phyloP scores from a whole-genome alignment of 2,888 invertebrate species.

The Drosophila incognita region DNA sequence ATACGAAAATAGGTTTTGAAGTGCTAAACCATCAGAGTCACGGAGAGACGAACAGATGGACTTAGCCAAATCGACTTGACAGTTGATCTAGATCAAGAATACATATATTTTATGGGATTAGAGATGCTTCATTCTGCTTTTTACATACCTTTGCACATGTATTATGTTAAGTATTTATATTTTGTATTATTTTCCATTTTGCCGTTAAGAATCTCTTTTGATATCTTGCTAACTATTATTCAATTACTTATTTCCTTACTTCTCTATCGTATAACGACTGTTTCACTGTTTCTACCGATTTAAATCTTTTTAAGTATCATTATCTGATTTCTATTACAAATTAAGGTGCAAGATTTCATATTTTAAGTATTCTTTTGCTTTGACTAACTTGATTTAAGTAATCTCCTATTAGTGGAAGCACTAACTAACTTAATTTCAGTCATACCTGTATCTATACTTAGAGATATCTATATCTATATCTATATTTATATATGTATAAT shows the following conservation, averaged over 20 bases:
- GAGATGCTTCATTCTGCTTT: background rate
- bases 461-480: background rate
- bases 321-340: background rate
- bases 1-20: background rate
- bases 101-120: background rate
- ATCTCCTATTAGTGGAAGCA: background rate
- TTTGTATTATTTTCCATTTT: background rate
- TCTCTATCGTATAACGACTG: background rate
- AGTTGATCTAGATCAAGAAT: background rate
- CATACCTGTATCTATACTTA: background rate
- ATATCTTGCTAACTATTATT: background rate
- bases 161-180: background rate
- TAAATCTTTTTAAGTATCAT: background rate
- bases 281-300: fast-evolving
- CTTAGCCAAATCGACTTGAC: background rate
- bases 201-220: background rate
- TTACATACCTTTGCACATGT: background rate
- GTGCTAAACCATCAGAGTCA: background rate
- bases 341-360: background rate
- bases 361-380: background rate
- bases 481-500: background rate
- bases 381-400: background rate
- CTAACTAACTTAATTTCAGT: fast-evolving
- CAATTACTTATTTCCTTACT: too few relatives aligned
- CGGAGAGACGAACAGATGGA: background rate